Conservation (phyloP, 2,888 invertebrate species). For the Ornithoptera alexandrae region DNA sequence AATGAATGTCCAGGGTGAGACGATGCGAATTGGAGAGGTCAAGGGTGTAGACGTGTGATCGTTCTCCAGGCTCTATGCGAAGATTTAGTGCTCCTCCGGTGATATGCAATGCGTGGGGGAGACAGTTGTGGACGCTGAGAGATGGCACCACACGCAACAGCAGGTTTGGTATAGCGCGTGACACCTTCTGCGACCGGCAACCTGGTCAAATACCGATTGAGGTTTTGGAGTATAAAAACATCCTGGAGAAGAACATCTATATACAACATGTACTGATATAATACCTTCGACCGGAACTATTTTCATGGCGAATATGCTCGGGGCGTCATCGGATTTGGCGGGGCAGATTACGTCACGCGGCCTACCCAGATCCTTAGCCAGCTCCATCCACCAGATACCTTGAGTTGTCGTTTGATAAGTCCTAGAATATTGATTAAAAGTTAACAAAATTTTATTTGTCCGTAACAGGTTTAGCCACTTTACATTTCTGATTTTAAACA, state of each 20-base stretch:
- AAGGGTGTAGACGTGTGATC: constrained; percentile 84
- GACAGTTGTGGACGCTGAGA: constrained; percentile 85
- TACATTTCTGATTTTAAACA: too few relatives aligned
- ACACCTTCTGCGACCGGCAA: constrained; percentile 60
- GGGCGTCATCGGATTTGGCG: constrained; percentile 80
- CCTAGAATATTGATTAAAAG: constrained; percentile 49
- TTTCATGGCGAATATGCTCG: constrained; percentile 83
- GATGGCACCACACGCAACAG: constrained; percentile 86
- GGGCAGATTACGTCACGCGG: constrained; percentile 85
- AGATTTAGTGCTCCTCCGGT: constrained; percentile 51
- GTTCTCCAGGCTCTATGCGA: constrained; percentile 86
- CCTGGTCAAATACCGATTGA: constrained; percentile 42
- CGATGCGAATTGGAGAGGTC: constrained; percentile 81
- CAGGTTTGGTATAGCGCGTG: constrained; percentile 84
- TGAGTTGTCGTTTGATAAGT: constrained; percentile 85
- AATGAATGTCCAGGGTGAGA: constrained; percentile 74
- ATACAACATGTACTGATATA: too few relatives aligned
- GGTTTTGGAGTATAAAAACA: too few relatives aligned
- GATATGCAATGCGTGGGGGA: constrained; percentile 85
- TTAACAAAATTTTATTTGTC: too few relatives aligned
- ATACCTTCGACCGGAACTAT: constrained; percentile 78
- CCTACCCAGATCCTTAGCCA: constrained; percentile 83
- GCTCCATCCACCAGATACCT: constrained; percentile 90
- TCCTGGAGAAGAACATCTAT: too few relatives aligned
- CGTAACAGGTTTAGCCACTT: too few relatives aligned